phyloP scores from a whole-genome alignment of 1,140 invertebrate genomes.

The Drosophila gunungcola region DNA sequence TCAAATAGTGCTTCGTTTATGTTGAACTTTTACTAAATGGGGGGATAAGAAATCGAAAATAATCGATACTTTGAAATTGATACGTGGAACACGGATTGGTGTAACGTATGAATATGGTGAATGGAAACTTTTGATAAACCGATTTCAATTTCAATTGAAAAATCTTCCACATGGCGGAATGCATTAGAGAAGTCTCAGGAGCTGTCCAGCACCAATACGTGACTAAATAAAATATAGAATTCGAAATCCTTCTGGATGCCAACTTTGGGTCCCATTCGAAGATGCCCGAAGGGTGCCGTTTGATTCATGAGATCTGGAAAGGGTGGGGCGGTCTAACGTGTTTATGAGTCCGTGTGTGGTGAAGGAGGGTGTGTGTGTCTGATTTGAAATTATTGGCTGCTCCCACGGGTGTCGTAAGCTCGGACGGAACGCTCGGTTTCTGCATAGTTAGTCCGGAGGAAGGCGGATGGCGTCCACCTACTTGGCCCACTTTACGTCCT shows the following conservation, averaged over 20 bases:
- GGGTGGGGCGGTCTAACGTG: conserved; percentile 25
- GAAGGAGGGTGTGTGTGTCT: conserved; percentile 42
- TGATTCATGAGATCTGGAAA: conserved; percentile 65
- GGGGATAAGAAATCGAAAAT: neutral
- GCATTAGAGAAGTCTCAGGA: conserved; percentile 19
- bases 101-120: conserved; percentile 16
- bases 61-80: conserved; percentile 40
- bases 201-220: conserved; percentile 41
- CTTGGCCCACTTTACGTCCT: conserved; percentile 4
- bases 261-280: conserved; percentile 14
- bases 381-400: conserved; percentile 83
- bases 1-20: neutral
- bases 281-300: conserved; percentile 56
- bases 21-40: neutral
- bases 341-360: conserved; percentile 34
- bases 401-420: conserved; percentile 82
- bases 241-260: conserved; percentile 36
- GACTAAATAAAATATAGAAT: conserved; percentile 58
- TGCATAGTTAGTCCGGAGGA: conserved; percentile 57
- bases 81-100: conserved; percentile 5
- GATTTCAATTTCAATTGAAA: conserved; percentile 53
- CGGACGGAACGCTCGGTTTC: conserved; percentile 52
- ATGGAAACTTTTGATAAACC: conserved; percentile 44
- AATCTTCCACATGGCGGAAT: conserved; percentile 21
- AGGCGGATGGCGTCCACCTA: neutral